A percentile compares a stretch with the other conserved stretches of the same genome.
Evolutionary conservation across 2,888 invertebrate species (phyloP).

Genomic region (Drosophila nigritarsus): DNA sequence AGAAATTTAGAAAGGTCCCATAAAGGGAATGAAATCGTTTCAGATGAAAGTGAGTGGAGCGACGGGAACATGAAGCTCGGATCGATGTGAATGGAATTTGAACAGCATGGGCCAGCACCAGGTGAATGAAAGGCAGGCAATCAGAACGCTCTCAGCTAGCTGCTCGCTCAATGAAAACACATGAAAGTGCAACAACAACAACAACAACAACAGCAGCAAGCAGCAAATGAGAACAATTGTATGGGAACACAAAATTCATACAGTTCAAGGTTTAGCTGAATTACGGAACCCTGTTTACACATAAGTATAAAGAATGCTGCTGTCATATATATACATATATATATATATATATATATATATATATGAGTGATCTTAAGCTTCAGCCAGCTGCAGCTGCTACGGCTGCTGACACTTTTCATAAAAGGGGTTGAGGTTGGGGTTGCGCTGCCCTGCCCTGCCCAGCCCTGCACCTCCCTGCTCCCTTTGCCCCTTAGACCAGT

Average conservation of each 20-base stretch:
- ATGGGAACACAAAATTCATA: conserved; percentile 29
- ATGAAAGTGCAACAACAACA: neutral
- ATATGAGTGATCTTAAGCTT: conserved; percentile 31
- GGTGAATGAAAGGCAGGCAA: conserved; percentile 45
- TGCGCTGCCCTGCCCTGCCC: neutral
- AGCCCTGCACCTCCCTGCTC: neutral
- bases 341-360: neutral
- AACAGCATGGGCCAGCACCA: conserved; percentile 19
- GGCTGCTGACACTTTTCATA: conserved; percentile 38
- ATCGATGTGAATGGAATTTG: conserved; percentile 52
- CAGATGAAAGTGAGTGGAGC: conserved; percentile 56
- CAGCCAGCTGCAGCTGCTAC: conserved; percentile 47
- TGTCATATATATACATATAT: neutral
- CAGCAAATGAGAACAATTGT: conserved; percentile 5
- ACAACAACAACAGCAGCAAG: neutral
- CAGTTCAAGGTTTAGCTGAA: conserved; percentile 27
- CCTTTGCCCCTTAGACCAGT: conserved; percentile 2
- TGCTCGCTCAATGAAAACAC: conserved; percentile 20
- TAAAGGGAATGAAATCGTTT: conserved; percentile 31
- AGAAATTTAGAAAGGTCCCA: conserved; percentile 52
- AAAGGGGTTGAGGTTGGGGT: conserved; percentile 38
- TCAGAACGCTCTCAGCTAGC: conserved; percentile 29
- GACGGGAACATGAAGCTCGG: conserved; percentile 13
- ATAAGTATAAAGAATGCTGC: conserved; percentile 6
- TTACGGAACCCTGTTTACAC: conserved; percentile 3